These are phyloP conservation scores for Loripinus fragilis DNA, from an alignment of 2,888 invertebrate genomes.

Conservation along the genomic window DNA sequence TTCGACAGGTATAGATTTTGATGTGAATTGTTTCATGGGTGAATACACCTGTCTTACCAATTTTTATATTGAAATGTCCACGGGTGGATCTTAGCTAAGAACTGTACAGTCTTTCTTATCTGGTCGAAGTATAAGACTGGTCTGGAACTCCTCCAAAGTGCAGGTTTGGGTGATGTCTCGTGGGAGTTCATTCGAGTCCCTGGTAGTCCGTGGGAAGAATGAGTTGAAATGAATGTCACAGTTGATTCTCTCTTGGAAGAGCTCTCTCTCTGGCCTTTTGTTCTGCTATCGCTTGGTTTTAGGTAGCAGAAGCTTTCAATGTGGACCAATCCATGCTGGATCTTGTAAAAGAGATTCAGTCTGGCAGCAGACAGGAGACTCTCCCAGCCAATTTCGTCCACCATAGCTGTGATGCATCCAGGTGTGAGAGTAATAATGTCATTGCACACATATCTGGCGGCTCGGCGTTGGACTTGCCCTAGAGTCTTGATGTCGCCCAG, in stretches of 20 bases:
- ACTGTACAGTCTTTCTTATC: no score
- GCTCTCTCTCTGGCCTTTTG: neutral
- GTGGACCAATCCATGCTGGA: conserved; percentile 14
- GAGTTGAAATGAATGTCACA: conserved; percentile 3
- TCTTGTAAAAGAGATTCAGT: conserved; percentile 12
- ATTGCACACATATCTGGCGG: conserved; percentile 15
- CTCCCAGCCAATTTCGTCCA: conserved; percentile 9
- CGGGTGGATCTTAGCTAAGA: no score
- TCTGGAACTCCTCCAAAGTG: conserved; percentile 17
- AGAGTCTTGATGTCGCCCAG: no score
- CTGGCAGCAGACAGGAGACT: neutral
- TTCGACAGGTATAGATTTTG: no score
- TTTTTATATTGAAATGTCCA: no score
- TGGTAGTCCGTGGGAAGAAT: conserved; percentile 15
- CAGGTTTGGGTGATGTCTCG: conserved; percentile 1
- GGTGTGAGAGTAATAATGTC: conserved; percentile 1
- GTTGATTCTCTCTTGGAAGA: no score
- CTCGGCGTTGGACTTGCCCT: conserved; percentile 5
- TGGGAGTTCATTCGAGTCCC: conserved; percentile 18
- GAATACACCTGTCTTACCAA: no score
- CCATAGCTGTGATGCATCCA: conserved; percentile 8
- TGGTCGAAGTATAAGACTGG: neutral
- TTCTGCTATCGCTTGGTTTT: conserved; percentile 21
- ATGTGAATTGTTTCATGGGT: no score
- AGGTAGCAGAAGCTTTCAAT: conserved; percentile 6